phyloP scores from a whole-genome alignment of 1,140 invertebrate genomes.

The Eueides isabella region DNA sequence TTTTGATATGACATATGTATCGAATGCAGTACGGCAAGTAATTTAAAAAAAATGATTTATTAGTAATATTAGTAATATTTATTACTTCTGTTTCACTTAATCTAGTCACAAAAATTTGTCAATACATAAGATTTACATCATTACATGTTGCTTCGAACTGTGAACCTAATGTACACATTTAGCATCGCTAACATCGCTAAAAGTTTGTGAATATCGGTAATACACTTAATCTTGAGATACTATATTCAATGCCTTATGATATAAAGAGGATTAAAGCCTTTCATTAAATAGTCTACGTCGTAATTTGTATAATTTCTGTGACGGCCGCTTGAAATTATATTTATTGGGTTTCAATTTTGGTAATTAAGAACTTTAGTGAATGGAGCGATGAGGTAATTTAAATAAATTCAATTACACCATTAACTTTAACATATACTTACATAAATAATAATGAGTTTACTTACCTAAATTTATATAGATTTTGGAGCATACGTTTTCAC shows the following conservation, averaged over 20 bases:
- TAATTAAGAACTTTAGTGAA: slow-evolving; percentile 8
- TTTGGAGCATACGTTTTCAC: not conserved
- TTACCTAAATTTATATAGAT: not conserved
- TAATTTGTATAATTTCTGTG: slow-evolving; percentile 14
- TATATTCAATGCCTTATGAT: not conserved
- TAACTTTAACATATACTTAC: not conserved
- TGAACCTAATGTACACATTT: not conserved
- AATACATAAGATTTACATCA: not conserved
- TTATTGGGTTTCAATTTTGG: not conserved
- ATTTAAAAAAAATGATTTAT: too few species aligned
- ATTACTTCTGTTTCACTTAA: too few species aligned
- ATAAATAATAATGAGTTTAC: not conserved
- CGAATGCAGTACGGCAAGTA: too few species aligned
- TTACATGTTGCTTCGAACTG: not conserved
- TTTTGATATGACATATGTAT: too few species aligned
- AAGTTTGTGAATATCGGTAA: not conserved
- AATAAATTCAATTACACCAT: not conserved
- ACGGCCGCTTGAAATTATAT: slow-evolving; percentile 4
- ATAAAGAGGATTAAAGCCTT: slow-evolving; percentile 10
- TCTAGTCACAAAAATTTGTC: not conserved
- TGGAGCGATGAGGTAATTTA: not conserved
- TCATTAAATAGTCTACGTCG: not conserved
- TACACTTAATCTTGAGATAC: not conserved
- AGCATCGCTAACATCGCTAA: not conserved
- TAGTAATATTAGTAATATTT: too few species aligned